phyloP scores from a whole-genome alignment of 2,888 invertebrate species.

The Heliconius ismenius region DNA sequence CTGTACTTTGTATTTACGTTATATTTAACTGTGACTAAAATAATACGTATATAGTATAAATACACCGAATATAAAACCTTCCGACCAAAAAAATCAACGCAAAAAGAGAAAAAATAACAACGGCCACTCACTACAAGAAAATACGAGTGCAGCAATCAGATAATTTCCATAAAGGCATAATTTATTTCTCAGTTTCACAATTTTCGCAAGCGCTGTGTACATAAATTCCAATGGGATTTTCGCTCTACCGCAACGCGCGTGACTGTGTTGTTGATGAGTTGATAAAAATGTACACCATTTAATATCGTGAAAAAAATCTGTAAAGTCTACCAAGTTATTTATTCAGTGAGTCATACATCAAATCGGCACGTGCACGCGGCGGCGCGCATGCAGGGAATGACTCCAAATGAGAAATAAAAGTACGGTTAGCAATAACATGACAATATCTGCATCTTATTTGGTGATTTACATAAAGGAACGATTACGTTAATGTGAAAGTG shows the following conservation, averaged over 20 bases:
- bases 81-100: background rate
- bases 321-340: conserved; percentile 65
- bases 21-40: no score
- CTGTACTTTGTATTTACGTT: no score
- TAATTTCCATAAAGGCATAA: conserved; percentile 24
- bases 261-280: conserved; percentile 44
- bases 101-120: conserved; percentile 30
- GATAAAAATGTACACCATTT: conserved; percentile 43
- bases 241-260: conserved; percentile 36
- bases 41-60: no score
- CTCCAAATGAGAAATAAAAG: conserved; percentile 37
- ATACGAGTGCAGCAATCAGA: conserved; percentile 17
- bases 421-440: conserved; percentile 36
- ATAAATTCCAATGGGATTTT: conserved; percentile 35
- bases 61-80: background rate
- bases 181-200: conserved; percentile 29
- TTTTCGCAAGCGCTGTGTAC: conserved; percentile 26
- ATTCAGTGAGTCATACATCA: conserved; percentile 75
- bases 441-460: conserved; percentile 30
- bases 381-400: conserved; percentile 38
- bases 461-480: conserved; percentile 12
- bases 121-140: conserved; percentile 15
- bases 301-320: conserved; percentile 46
- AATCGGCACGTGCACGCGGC: conserved; percentile 70
- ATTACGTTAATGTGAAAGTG: conserved; percentile 9